phyloP scores from a whole-genome alignment of 2,888 invertebrate genomes.

The Callyntrura sp. region DNA sequence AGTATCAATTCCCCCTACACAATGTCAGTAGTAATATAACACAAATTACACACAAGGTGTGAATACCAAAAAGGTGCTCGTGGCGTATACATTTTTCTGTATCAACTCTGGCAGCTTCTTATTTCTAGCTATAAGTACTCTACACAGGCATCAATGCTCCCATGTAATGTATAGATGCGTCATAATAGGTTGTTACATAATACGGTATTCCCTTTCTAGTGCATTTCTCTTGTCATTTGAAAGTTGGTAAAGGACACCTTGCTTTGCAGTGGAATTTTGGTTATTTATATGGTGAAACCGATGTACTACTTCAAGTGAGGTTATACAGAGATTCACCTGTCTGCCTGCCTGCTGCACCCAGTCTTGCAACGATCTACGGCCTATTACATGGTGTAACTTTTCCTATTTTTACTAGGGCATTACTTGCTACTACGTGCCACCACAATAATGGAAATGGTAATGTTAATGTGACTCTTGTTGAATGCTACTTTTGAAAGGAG shows the following conservation, averaged over 20 bases:
- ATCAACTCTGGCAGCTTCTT: not conserved
- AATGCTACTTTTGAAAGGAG: conserved; percentile 12
- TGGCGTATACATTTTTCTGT: conserved; percentile 12
- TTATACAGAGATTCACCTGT: not conserved
- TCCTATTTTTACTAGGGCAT: no score
- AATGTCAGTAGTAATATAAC: not conserved
- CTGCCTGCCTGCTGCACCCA: conserved; percentile 14
- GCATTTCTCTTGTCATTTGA: not conserved
- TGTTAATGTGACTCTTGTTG: conserved; percentile 9
- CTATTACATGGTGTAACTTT: no score
- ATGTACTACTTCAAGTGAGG: not conserved
- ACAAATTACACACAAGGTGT: not conserved
- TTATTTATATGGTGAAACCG: not conserved
- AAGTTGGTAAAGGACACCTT: not conserved
- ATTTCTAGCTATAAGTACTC: no score
- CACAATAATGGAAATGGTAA: not conserved
- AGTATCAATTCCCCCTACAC: no score
- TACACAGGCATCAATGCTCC: not conserved
- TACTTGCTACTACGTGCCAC: no score
- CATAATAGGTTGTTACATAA: not conserved
- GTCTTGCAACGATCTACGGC: conserved; percentile 38
- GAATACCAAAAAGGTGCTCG: not conserved
- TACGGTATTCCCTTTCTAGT: not conserved
- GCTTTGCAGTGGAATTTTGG: conserved; percentile 17
- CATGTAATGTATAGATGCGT: no score